Evolutionary conservation across 2,797 vertebrate genomes (phyloP).

Genomic region (Pelobates cultripes): DNA sequence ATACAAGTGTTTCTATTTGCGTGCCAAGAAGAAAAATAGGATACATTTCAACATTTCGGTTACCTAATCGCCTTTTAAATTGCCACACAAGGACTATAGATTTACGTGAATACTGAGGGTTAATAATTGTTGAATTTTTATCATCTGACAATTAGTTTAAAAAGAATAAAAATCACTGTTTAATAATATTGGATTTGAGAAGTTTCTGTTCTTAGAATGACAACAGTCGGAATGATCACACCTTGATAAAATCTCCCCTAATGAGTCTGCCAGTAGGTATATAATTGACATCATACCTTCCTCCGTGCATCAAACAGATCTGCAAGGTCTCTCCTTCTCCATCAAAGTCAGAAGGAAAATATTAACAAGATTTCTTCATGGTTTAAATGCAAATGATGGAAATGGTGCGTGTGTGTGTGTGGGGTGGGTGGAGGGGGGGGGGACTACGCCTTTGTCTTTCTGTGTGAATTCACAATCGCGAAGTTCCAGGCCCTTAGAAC

Average conservation of each 20-base stretch:
- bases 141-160: too few relatives aligned
- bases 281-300: background rate
- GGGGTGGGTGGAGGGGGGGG: background rate
- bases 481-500: background rate
- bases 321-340: background rate
- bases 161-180: too few relatives aligned
- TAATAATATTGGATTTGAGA: background rate
- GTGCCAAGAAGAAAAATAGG: too few relatives aligned
- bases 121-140: too few relatives aligned
- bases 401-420: background rate
- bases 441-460: background rate
- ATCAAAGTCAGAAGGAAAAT: conserved; percentile 1
- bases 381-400: background rate
- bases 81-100: too few relatives aligned
- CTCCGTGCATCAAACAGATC: background rate
- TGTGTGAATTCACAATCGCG: background rate
- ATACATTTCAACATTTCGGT: too few relatives aligned
- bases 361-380: background rate
- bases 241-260: background rate
- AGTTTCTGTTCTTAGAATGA: background rate
- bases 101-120: too few relatives aligned
- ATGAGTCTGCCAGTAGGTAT: background rate
- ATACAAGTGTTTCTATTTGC: too few relatives aligned
- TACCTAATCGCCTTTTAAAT: too few relatives aligned
- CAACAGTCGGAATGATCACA: background rate